Conservation (phyloP, 2,113 vertebrate genomes). For the Polypterus senegalus region DNA sequence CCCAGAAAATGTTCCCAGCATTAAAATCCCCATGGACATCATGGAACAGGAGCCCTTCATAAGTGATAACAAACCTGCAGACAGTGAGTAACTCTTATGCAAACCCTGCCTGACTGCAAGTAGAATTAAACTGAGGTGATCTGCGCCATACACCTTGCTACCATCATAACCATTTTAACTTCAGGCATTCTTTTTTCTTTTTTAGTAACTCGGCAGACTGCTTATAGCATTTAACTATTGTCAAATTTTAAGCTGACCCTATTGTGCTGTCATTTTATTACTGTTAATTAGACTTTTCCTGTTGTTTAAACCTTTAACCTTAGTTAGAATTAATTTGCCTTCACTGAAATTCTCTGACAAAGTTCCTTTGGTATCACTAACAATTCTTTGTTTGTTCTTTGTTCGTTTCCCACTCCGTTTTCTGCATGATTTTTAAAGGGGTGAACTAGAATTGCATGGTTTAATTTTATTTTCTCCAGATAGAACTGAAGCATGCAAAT, state of each 20-base stretch:
- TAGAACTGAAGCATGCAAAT: too few relatives aligned
- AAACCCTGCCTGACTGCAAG: conserved; percentile 26
- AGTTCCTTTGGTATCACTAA: not conserved
- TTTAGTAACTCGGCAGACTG: not conserved
- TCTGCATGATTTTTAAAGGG: too few relatives aligned
- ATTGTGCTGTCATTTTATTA: conserved; percentile 4
- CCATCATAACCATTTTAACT: not conserved
- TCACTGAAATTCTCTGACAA: not conserved
- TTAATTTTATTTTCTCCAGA: too few relatives aligned
- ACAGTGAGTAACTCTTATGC: conserved; percentile 84
- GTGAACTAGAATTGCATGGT: too few relatives aligned
- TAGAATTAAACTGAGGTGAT: not conserved
- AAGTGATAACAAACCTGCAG: conserved; percentile 80
- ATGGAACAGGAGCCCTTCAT: conserved; percentile 97
- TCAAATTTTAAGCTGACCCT: not conserved
- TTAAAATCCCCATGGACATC: conserved; percentile 99
- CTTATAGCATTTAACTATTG: conserved; percentile 3
- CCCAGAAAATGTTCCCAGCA: conserved; percentile 90
- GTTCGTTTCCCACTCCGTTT: too few relatives aligned
- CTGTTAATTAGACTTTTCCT: conserved; percentile 8
- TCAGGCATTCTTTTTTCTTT: not conserved
- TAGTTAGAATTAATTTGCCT: conserved; percentile 1
- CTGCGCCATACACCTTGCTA: not conserved
- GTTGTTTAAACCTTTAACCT: not conserved
- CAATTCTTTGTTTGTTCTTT: too few relatives aligned